Evolutionary conservation across 2,113 vertebrate species (phyloP).

Genomic region (Stegastes partitus): DNA sequence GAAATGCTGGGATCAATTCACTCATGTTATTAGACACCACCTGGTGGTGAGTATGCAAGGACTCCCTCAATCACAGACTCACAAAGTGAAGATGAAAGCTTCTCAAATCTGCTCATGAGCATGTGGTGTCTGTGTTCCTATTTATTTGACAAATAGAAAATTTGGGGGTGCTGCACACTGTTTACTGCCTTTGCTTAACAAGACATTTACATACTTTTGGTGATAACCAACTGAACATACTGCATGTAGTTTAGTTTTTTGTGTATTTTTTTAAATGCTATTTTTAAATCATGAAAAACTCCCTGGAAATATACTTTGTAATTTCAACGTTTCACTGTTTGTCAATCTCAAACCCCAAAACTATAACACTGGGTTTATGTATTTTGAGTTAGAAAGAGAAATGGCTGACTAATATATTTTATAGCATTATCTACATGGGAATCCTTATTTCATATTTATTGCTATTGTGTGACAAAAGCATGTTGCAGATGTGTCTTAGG

Average conservation of each 20-base stretch:
- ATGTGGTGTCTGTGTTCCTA: neutral
- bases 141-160: neutral
- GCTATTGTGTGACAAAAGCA: neutral
- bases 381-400: too few relatives aligned
- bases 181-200: constrained; percentile 11
- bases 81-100: constrained; percentile 35
- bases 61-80: constrained; percentile 52
- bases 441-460: neutral
- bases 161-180: neutral
- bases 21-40: constrained; percentile 83
- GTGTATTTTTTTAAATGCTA: neutral
- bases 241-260: neutral
- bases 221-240: neutral
- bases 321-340: too few relatives aligned
- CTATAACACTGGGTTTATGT: too few relatives aligned
- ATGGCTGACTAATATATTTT: too few relatives aligned
- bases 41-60: constrained; percentile 79
- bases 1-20: constrained; percentile 56
- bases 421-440: neutral
- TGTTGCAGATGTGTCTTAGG: neutral
- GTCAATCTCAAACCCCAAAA: too few relatives aligned
- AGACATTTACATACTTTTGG: constrained; percentile 2
- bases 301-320: too few relatives aligned
- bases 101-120: constrained; percentile 17
- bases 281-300: neutral